Evolutionary conservation across 2,113 vertebrate species (phyloP).

Genomic region (Atractosteus spatula): DNA sequence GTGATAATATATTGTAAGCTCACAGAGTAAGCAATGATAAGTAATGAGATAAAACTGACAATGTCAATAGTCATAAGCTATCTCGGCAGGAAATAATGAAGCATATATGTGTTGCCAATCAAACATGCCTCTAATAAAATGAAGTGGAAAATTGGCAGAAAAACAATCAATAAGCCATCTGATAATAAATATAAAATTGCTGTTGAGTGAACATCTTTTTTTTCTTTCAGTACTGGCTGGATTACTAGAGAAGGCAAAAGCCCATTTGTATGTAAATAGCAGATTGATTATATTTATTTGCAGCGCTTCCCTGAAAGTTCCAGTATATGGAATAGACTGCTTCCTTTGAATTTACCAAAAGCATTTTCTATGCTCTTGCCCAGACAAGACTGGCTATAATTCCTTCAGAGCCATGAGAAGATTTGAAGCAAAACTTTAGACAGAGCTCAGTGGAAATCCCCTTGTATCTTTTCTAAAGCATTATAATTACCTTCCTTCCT

Average conservation of each 20-base stretch:
- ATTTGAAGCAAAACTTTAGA: slow-evolving; percentile 41
- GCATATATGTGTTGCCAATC: slow-evolving; percentile 55
- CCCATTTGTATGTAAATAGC: slow-evolving; percentile 76
- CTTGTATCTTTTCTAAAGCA: slow-evolving; percentile 56
- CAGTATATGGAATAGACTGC: neutral
- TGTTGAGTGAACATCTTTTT: slow-evolving; percentile 55
- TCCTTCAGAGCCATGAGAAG: neutral
- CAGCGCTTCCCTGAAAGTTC: slow-evolving; percentile 30
- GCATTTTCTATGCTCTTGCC: neutral
- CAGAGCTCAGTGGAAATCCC: neutral
- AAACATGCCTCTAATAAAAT: slow-evolving; percentile 66
- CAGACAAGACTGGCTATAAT: neutral
- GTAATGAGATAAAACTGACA: slow-evolving; percentile 79
- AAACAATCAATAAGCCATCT: slow-evolving; percentile 68
- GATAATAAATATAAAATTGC: slow-evolving; percentile 68
- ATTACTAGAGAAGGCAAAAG: slow-evolving; percentile 61
- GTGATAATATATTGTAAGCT: slow-evolving; percentile 62
- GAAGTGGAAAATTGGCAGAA: slow-evolving; percentile 57
- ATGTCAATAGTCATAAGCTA: slow-evolving; percentile 81
- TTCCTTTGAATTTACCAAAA: neutral
- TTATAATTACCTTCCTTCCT: slow-evolving; percentile 70
- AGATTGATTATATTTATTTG: slow-evolving; percentile 77
- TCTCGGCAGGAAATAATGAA: slow-evolving; percentile 78
- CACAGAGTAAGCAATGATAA: slow-evolving; percentile 73
- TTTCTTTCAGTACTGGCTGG: slow-evolving; percentile 51